Base-by-base conservation (phyloP, 2,113 vertebrate genomes). In the Poeciliopsis prolifica region DNA sequence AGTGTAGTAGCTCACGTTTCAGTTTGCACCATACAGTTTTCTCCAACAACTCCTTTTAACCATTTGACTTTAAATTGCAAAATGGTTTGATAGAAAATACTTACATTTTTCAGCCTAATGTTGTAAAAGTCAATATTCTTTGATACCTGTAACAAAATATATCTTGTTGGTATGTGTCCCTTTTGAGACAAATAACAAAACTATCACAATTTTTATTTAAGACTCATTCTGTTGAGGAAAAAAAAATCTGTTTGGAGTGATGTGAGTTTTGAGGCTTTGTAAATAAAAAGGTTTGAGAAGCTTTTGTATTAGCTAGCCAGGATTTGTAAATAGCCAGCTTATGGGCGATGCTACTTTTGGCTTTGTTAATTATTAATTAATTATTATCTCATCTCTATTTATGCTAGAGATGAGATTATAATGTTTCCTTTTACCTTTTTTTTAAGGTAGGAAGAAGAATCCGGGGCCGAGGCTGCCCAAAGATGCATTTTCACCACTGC, bases 401-500 rank as follows among this genome's bases (percentile, higher is more conserved):
- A 14, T n/a, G 1, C 29, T 12, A 28, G 22, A 1, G 26, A 28
- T 62, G 48, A 65, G 31, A 44, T 78, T 12, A 19, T 74, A 51
- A 69, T 40, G 5, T 8, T 61, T 64, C 35, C 44, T 22, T 28
- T 48, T 29, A 33, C 31, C 19, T 75, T 33, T 80, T 48, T 40
- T 78, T 26, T 15, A 17, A 91, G 89, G 84, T 82, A 98, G 94
- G 94, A 99, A 96, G 95, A 93, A 86, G 87, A 98, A 95, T 87
- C 96, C 95, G 70, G 95, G 95, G 91, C 95, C 98, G 93, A 97
- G 95, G 95, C 96, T 99, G 86, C 93, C 96, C 69, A 97, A 95
- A 90, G 96, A 96, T 93, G 97, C 95, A 8, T 98, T 99, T 90
- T 95, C 95, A 44, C 95, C 96, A 67, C 94, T 96, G 65, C 84